A percentile compares a stretch with the other conserved stretches of the same genome.
Conservation (phyloP, 2,888 invertebrate genomes). For the Timandra comae region DNA sequence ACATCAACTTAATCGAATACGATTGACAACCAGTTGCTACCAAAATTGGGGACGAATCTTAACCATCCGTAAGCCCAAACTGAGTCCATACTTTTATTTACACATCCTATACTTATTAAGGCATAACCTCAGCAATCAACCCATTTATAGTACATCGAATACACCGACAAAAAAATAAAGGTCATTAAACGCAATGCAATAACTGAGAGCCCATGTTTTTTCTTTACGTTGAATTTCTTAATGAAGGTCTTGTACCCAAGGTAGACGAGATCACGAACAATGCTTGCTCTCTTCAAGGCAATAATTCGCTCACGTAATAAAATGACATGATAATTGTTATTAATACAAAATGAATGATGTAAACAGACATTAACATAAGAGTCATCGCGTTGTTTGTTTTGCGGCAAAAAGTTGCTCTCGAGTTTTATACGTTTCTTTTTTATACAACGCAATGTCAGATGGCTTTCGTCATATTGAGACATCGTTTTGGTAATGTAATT, state of each 20-base stretch:
- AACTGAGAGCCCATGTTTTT: neutral
- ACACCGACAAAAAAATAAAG: too few relatives aligned
- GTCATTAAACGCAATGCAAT: too few relatives aligned
- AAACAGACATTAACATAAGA: conserved; percentile 16
- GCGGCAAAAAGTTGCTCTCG: conserved; percentile 6
- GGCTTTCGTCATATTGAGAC: neutral
- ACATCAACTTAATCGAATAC: conserved; percentile 18
- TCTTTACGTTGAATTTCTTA: too few relatives aligned
- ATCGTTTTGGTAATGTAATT: too few relatives aligned
- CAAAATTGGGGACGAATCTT: conserved; percentile 53
- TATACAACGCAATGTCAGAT: neutral
- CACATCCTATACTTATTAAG: too few relatives aligned
- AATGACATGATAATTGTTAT: conserved; percentile 14
- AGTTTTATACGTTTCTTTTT: neutral
- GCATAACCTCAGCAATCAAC: too few relatives aligned
- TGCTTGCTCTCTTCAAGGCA: conserved; percentile 16
- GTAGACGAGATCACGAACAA: conserved; percentile 24
- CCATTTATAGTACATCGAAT: too few relatives aligned
- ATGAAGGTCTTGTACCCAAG: conserved; percentile 18
- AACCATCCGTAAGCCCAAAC: conserved; percentile 33
- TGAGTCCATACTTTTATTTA: too few relatives aligned
- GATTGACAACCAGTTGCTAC: conserved; percentile 53
- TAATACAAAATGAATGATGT: conserved; percentile 12
- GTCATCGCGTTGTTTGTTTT: conserved; percentile 15
- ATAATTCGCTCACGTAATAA: conserved; percentile 11